Evolutionary conservation across 2,113 vertebrate genomes (phyloP), one percentile per base, ranked within the genome.

Genomic region (Gopherus evgoodei): DNA sequence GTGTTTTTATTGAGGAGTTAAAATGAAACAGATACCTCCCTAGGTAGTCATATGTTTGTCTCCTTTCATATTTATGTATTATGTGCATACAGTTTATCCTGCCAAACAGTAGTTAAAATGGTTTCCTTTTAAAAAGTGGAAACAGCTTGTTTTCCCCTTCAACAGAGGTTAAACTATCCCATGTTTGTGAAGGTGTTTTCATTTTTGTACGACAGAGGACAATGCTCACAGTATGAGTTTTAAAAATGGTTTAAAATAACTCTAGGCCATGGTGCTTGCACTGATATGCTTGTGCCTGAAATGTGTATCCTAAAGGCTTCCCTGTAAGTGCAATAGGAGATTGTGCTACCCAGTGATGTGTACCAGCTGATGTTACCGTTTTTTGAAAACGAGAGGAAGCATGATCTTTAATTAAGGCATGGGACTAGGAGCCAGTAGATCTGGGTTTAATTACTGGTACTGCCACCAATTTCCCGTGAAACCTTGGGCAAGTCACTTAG

Each of bases 131-230:
- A 86, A 14, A 9, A 53, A 2, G 38, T 3, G 16, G 42, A 62
- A 38, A 8, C 44, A 81, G 21, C 75, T 84, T 76, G 56, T 13
- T 50, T 91, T 22, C 83, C 87, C 31, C 14, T 38, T 62, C n/a
- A 29, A 35, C 17, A 81, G 50, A 52, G 44, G 42, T 86, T 62
- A 5, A 72, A 12, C 25, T 31, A 52, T 81, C 14, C 44, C 47
- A 0, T 4, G 8, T 88, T 76, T 53, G 24, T 78, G 75, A 44
- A 47, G 42, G 42, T 16, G 42, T 12, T 47, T 47, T 82, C n/a
- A 1, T 35, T 78, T 29, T 4, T 56, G 0, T 4, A 0, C 3
- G 25, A 1, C 0, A 0, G 11, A 89, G 57, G 13, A 17, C 16
- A 31, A 14, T 1, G 2, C 27, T 5, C 1, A 9, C 35, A 11